These are phyloP conservation scores for Smithornis capensis DNA, from an alignment of 2,113 vertebrate genomes.

Conservation along the genomic window DNA sequence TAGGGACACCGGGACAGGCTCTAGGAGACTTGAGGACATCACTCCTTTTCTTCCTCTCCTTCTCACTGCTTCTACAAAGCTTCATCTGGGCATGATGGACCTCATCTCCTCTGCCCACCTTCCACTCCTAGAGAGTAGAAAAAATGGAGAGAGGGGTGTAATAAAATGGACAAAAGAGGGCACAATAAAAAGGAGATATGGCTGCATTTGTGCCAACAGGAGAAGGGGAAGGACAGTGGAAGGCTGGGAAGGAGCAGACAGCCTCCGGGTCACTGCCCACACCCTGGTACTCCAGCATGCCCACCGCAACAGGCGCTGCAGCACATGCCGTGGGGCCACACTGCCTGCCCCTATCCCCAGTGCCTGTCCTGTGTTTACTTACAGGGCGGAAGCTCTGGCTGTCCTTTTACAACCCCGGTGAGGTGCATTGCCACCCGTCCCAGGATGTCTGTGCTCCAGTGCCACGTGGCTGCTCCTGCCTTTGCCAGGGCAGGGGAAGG, in stretches of 20 bases:
- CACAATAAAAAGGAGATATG: not conserved
- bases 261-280: not conserved
- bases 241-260: not conserved
- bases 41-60: not conserved
- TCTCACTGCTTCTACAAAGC: not conserved
- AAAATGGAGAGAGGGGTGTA: not conserved
- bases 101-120: not conserved
- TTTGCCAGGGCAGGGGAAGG: not conserved
- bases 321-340: rapidly evolving
- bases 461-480: not conserved
- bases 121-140: not conserved
- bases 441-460: rapidly evolving
- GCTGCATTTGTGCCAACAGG: not conserved
- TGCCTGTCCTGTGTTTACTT: not conserved
- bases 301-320: rapidly evolving
- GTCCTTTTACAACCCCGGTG: not conserved
- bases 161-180: not conserved
- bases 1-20: rapidly evolving
- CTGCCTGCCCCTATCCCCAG: not conserved
- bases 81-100: not conserved
- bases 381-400: not conserved
- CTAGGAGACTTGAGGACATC: not conserved
- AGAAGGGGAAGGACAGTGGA: not conserved
- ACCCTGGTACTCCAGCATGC: not conserved
- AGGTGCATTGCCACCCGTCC: rapidly evolving